Base-by-base conservation (phyloP, 2,113 vertebrate genomes). In the Chionodraco myersi region DNA sequence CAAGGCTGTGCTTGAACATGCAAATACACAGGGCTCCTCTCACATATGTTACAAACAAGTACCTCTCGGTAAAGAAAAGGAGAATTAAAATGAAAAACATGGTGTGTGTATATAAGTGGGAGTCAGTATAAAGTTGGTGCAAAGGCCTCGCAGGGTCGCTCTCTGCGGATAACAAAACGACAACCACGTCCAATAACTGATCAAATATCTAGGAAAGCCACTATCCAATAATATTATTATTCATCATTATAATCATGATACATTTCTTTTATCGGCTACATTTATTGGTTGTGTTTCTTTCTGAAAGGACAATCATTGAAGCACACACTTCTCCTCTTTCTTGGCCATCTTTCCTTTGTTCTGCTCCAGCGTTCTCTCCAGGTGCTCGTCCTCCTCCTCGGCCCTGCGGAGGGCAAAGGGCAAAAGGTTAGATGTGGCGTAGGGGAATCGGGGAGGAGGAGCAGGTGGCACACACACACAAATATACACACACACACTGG, bases 341-440 rank as follows among this genome's bases (percentile, higher is more conserved):
- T 99, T 99, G 93, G 96, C 96, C 97, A 99, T 99, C 93, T 98
- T 99, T 95, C 98, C 98, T 97, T 98, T 99, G 96, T 97, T 99
- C 96, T 98, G 97, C 93, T 99, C 98, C 88, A 99, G 96, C 84
- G 97, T 99, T 91, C 97, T 94, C 94, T 99, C 98, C 95, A 99
- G 96, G 94, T 99, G 98, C 88, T 99, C 98, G 77, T 99, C 98
- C 94, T 99, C 98, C 91, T 98, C 97, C 94, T 99, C 98, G 1
- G 98, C 98, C 94, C 97, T 98, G 93, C 26, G 58, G 79, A 88
- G 54, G 64, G 70, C 68, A 91, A 73, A 85, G 89, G 73, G 86
- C 86, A 91, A 68, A 84, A 79, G 87, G 85, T 90, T 88, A 93
- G 77, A 86, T 70, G 77, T 47, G 67, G 67, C 9, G 9, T 6